A percentile compares a stretch with the other conserved stretches of the same genome.
Conservation (phyloP, 2,113 vertebrate species). For the Mesitornis unicolor region DNA sequence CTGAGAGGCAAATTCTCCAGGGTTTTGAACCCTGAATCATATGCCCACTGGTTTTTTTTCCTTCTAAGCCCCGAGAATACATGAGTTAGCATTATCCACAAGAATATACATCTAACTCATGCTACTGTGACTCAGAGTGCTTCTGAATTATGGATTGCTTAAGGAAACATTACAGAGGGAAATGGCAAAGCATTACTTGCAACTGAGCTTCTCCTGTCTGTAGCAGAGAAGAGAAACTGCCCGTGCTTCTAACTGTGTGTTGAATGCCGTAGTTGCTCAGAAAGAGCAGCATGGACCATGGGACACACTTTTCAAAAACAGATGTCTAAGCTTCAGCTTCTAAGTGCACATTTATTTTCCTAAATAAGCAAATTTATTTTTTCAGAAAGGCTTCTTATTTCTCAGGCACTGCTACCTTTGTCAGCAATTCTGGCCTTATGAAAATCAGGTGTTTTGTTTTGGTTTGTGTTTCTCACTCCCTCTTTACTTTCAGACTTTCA, state of each 20-base stretch:
- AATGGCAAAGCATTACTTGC: too few relatives aligned
- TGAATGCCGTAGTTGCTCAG: neutral
- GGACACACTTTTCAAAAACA: neutral
- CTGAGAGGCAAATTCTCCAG: neutral
- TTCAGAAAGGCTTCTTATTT: neutral
- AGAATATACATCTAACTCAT: neutral
- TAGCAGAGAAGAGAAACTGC: neutral
- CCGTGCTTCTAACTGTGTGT: neutral
- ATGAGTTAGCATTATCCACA: neutral
- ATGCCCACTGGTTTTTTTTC: neutral
- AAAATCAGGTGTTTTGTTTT: neutral
- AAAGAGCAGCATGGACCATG: neutral
- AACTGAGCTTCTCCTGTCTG: neutral
- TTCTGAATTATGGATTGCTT: neutral
- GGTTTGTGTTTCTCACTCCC: neutral
- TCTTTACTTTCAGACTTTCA: neutral
- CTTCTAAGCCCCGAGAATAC: neutral
- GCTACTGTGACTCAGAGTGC: neutral
- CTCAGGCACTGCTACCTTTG: neutral
- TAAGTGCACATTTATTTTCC: neutral
- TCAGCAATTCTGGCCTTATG: neutral
- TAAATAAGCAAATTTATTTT: neutral
- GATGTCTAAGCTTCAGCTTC: neutral
- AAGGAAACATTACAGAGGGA: neutral
- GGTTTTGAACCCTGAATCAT: neutral